These are phyloP conservation scores for Lasioglossum zephyrum DNA, from an alignment of 2,888 invertebrate species.

Conservation along the genomic window DNA sequence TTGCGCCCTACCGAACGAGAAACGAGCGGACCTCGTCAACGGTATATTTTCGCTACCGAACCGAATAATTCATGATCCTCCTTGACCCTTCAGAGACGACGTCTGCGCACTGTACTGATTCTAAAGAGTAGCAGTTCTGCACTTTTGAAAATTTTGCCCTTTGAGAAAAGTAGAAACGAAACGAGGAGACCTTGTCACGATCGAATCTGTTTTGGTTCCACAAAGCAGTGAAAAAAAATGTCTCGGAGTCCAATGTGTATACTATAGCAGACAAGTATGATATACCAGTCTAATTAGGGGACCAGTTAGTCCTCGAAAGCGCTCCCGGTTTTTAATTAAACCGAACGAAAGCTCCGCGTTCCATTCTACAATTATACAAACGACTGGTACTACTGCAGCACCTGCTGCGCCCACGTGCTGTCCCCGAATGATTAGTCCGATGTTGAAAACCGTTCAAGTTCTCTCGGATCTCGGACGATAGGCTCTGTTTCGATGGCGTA, in stretches of 20 bases:
- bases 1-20: neutral
- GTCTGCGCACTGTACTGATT: no score
- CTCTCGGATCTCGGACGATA: slow-evolving; percentile 9
- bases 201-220: no score
- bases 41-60: neutral
- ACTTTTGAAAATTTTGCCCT: no score
- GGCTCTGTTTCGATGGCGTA: slow-evolving; percentile 32
- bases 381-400: neutral
- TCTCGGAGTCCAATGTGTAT: neutral
- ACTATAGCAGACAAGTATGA: neutral
- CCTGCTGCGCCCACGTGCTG: neutral
- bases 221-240: no score
- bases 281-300: neutral
- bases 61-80: neutral
- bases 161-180: no score
- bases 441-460: slow-evolving; percentile 6
- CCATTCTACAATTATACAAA: neutral
- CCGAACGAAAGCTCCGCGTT: neutral
- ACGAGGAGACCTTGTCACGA: no score
- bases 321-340: neutral
- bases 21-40: neutral
- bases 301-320: neutral
- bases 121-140: no score
- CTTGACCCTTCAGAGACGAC: no score
- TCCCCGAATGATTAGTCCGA: neutral